A percentile compares a stretch with the other conserved stretches of the same genome.
Evolutionary conservation across 2,797 vertebrate genomes (phyloP).

Genomic region (Antrozous pallidus): DNA sequence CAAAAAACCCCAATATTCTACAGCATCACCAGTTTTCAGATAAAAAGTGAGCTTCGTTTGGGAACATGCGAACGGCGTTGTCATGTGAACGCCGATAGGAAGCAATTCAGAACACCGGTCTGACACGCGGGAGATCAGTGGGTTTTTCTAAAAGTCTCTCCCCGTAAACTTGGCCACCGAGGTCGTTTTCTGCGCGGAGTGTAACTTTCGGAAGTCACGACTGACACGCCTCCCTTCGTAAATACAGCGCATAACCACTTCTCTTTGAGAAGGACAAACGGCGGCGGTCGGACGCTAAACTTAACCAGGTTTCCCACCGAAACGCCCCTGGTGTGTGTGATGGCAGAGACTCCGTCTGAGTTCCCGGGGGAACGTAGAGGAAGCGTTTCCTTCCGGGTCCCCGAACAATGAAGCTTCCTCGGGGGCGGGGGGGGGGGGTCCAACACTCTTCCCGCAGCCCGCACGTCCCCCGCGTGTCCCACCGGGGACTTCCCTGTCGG

Average conservation of each 20-base stretch:
- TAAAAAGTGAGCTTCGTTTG: slow-evolving; percentile 2
- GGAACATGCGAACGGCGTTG: neutral
- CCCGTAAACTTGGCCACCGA: neutral
- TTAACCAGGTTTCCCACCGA: slow-evolving; percentile 7
- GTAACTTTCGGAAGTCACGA: neutral
- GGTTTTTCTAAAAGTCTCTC: slow-evolving; percentile 14
- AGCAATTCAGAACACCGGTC: neutral
- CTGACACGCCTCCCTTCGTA: neutral
- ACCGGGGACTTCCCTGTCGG: neutral
- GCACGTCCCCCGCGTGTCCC: slow-evolving; percentile 33
- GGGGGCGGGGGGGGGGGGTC: no score
- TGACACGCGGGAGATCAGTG: neutral
- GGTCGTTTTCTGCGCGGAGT: neutral
- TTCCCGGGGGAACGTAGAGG: slow-evolving; percentile 11
- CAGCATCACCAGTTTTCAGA: neutral
- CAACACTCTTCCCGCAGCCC: no score
- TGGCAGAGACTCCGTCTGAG: slow-evolving; percentile 18
- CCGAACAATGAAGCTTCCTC: slow-evolving; percentile 59
- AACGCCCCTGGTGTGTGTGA: neutral
- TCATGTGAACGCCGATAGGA: neutral
- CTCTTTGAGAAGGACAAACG: neutral
- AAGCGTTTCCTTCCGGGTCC: slow-evolving; percentile 61
- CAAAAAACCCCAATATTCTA: neutral
- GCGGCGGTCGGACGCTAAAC: neutral
- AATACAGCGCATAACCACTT: slow-evolving; percentile 16